Percentiles rank a stretch among this genome's conserved stretches.
phyloP scores from a whole-genome alignment of 2,113 vertebrate species.

The Clarias batrachus region DNA sequence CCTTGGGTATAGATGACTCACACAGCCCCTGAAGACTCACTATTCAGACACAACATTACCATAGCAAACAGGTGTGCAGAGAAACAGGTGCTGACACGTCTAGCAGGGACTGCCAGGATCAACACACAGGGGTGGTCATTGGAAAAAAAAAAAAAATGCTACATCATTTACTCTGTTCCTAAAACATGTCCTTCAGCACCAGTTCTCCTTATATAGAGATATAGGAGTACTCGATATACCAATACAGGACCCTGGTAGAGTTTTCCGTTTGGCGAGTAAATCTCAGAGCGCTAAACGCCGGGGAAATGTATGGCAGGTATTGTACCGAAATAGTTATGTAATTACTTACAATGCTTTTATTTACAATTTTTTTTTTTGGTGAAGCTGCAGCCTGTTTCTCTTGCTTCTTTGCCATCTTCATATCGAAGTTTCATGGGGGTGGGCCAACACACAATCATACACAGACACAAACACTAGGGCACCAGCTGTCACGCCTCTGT shows the following conservation, averaged over 20 bases:
- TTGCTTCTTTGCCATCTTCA: no score
- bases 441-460: no score
- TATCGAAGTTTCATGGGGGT: no score
- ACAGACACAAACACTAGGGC: no score
- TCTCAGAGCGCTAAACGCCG: no score
- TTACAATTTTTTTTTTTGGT: no score
- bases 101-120: conserved; percentile 38
- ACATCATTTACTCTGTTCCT: conserved; percentile 5
- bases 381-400: no score
- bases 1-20: conserved; percentile 53
- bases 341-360: no score
- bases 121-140: conserved; percentile 33
- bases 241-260: conserved; percentile 42
- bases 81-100: conserved; percentile 49
- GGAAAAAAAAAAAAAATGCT: conserved; percentile 25
- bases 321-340: no score
- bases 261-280: no score
- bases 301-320: no score
- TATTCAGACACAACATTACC: conserved; percentile 51
- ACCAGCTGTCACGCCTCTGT: no score
- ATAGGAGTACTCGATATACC: conserved; percentile 21
- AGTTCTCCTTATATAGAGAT: conserved; percentile 16
- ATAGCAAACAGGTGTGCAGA: conserved; percentile 53
- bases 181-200: not conserved
- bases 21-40: conserved; percentile 43